Base-by-base conservation (phyloP, 2,888 invertebrate species). In the Stenchaetothrips biformis region DNA sequence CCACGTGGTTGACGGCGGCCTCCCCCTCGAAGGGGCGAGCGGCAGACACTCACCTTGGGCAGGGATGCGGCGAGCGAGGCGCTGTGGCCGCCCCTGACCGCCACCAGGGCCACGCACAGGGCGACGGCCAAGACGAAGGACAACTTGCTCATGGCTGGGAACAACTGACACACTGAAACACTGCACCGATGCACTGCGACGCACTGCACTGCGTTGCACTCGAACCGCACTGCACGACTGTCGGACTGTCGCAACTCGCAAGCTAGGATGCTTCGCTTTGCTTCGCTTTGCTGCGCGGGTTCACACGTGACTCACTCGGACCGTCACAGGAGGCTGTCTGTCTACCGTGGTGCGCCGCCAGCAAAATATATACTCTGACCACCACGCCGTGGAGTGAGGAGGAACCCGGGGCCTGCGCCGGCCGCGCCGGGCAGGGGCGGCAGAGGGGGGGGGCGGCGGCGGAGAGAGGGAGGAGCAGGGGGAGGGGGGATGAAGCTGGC, bases 291-390 rank as follows among this genome's bases (percentile, higher is more conserved):
- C 59, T 59, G 59, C 16, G 18, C 18, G 59, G 16, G 18, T 59
- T 16, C 59, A 59, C 25, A 74, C 67, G 67, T 74, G 67, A 67
- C 67, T 59, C n/a, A 67, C 67, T 67, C 67, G 21, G n/a, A 21
- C 67, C 67, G 67, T 74, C 67, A 25, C 67, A 74, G 67, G 67
- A 74, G 67, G 67, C 67, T 74, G 67, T 25, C 67, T 74, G 67
- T 67, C 67, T 74, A 21, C 67, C 18, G 16, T 18, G 59, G 18
- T 18, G 16, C 67, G 11, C 21, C 25, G 67, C 21, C 67, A 25
- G 67, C 67, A 74, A 74, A 74, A 74, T 74, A 74, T 74, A 74
- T 74, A 74, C 67, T 74, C 67, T 74, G 59, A 9, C 13, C 59
- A 59, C 59, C 59, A 59, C 59, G 59, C 59, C 18, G 13, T 6